phyloP scores from a whole-genome alignment of 2,797 vertebrate genomes.

The Acipenser oxyrinchus region DNA sequence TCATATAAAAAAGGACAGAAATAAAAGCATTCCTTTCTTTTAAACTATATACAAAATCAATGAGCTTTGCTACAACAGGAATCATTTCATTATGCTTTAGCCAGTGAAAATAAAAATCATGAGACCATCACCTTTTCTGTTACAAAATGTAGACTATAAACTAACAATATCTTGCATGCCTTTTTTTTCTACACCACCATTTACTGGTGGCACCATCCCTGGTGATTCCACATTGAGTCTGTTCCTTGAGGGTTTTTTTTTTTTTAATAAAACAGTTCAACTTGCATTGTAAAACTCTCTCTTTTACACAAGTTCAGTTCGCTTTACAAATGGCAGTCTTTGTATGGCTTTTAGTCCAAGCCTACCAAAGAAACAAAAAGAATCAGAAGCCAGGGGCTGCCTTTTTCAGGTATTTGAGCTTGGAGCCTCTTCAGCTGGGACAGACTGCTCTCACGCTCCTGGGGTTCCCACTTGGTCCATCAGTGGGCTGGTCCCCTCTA shows the following conservation, averaged over 20 bases:
- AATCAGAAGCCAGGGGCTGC: not conserved
- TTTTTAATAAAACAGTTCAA: not conserved
- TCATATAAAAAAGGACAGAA: no score
- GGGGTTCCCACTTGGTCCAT: conserved; percentile 82
- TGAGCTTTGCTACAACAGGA: no score
- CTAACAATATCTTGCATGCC: not conserved
- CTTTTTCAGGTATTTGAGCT: no score
- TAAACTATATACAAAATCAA: not conserved
- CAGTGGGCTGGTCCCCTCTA: conserved; percentile 60
- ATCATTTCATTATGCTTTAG: not conserved
- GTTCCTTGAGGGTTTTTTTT: not conserved
- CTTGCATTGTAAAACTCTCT: not conserved
- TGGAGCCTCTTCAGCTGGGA: no score
- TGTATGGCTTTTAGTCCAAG: not conserved
- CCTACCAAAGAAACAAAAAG: no score
- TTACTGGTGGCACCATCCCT: not conserved
- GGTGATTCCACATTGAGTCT: not conserved
- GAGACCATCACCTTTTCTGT: not conserved
- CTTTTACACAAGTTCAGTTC: no score
- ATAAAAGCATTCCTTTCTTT: not conserved
- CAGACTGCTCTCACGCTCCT: conserved; percentile 68
- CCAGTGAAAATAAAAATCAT: not conserved
- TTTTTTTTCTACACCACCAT: not conserved
- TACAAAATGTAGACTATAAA: not conserved
- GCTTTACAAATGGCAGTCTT: not conserved